These are phyloP conservation scores for Lacerta bilineata DNA, from an alignment of 2,797 vertebrate species.

Conservation along the genomic window DNA sequence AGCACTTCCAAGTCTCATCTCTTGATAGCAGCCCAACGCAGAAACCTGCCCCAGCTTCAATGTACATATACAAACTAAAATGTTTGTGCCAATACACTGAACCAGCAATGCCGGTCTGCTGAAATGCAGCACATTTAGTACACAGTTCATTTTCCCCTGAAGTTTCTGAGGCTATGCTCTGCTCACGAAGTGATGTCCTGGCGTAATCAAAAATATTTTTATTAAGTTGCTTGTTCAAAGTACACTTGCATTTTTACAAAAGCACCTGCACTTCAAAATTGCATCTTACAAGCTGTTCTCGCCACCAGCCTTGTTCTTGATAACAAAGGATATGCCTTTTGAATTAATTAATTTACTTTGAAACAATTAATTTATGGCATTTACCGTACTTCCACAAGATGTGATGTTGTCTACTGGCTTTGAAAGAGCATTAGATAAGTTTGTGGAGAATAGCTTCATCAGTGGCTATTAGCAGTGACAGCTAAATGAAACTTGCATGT, in stretches of 20 bases:
- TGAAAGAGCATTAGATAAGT: background rate
- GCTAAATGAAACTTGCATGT: background rate
- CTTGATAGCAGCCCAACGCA: too few relatives aligned
- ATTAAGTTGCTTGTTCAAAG: background rate
- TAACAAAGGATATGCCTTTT: background rate
- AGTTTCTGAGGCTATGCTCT: background rate
- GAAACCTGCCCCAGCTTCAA: too few relatives aligned
- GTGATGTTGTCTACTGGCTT: background rate
- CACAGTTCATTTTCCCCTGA: background rate
- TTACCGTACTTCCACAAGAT: background rate
- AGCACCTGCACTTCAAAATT: background rate
- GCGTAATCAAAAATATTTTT: background rate
- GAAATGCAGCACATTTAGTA: background rate
- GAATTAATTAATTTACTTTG: too few relatives aligned
- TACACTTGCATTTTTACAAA: background rate
- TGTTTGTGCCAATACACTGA: too few relatives aligned
- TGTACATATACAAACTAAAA: too few relatives aligned
- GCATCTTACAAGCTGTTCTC: background rate
- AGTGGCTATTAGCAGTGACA: background rate
- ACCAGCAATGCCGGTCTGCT: too few relatives aligned
- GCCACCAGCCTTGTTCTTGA: background rate
- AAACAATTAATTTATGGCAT: background rate
- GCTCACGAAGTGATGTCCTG: background rate
- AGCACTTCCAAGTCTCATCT: too few relatives aligned
- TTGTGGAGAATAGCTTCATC: background rate